Conservation (phyloP, 2,888 invertebrate species). For the Mesochorus sp. region DNA sequence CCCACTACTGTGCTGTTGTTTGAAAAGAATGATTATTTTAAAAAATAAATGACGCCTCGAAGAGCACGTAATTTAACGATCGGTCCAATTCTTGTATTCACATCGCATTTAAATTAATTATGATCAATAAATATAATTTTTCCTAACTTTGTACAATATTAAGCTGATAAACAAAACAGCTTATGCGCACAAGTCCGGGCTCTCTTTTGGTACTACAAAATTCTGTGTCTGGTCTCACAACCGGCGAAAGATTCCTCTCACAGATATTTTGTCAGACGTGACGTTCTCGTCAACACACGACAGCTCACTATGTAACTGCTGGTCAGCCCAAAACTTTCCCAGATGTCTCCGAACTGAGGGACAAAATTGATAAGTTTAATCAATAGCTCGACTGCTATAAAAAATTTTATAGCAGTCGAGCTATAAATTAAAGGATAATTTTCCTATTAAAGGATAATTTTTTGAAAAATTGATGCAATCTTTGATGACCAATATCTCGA, state of each 20-base stretch:
- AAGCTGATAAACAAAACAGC: conserved; percentile 12
- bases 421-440: too few species aligned
- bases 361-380: not conserved
- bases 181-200: not conserved
- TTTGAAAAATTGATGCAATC: too few species aligned
- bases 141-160: conserved; percentile 25
- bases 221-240: conserved; percentile 15
- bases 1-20: too few species aligned
- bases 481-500: too few species aligned
- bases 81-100: not conserved
- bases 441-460: too few species aligned
- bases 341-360: conserved; percentile 16
- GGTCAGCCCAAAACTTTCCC: conserved; percentile 26
- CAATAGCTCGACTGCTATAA: not conserved
- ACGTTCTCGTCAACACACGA: conserved; percentile 6
- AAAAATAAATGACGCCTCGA: too few species aligned
- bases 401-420: not conserved
- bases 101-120: conserved; percentile 1
- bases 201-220: conserved; percentile 20
- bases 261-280: conserved; percentile 11
- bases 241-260: not conserved
- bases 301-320: conserved; percentile 36
- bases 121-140: conserved; percentile 44
- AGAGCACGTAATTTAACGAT: not conserved
- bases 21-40: too few species aligned